Base-by-base conservation (phyloP, 1,140 invertebrate species). In the Drosophila ironensis region DNA sequence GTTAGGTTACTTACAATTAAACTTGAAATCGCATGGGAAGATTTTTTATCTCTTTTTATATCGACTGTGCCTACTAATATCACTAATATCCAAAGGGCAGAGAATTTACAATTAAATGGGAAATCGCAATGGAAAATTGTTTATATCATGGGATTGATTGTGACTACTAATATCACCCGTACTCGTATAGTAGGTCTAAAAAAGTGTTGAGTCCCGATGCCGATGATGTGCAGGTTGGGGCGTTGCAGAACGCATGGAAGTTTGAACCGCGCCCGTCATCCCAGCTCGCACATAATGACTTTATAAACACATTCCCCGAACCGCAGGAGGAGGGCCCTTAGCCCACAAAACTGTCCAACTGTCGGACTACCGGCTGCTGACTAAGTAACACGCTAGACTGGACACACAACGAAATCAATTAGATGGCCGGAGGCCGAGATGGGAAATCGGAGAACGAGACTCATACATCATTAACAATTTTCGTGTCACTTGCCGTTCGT, bases 381-480 rank as follows among this genome's bases (percentile, higher is more conserved):
- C 68, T 61, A 52, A 70, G 46, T 60, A 71, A 70, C 53, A 61
- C 61, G 46, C 54, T 60, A 41, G 46, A 37, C 47, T 68, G 64
- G 61, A 68, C 61, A 46, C 28, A 71, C 67, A 46, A 27, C 56
- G 50, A 73, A 84, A 82, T 82, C 78, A 82, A 82, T 82, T 84
- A 84, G 78, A 78, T 66, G 47, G 48, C 37, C 50, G 51, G 40
- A 47, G 57, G 48, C 20, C 47, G 56, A 57, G 50, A 40, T 54
- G 44, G 56, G 45, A 45, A 60, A 60, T 42, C 37, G 52, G 42
- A 46, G 53, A 61, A 45, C 42, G 59, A 57, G 59, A 73, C 78
- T 84, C 80, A 84, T 84, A 67, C 71, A 84, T 86, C 78, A 84
- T 84, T 84, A 86, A 84, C 74, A 78, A 84, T 84, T 84, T 84